phyloP scores from a whole-genome alignment of 2,888 invertebrate genomes.

The Plebejus argus region DNA sequence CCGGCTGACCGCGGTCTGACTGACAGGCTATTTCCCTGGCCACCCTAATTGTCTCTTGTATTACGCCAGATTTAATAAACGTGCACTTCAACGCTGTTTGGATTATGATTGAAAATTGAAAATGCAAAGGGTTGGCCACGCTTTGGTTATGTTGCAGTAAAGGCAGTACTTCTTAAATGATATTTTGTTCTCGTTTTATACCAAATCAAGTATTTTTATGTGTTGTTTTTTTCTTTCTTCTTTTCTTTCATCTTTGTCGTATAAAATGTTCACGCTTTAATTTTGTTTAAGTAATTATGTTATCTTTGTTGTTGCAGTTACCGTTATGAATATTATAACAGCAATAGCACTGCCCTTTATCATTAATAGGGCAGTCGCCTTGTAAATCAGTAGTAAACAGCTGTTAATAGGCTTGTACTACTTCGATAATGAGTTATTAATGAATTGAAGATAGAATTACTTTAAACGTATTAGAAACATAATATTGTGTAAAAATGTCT shows the following conservation, averaged over 20 bases:
- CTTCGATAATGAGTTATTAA: conserved; percentile 18
- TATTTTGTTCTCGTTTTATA: not conserved
- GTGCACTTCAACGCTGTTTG: conserved; percentile 49
- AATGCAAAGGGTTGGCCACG: conserved; percentile 5
- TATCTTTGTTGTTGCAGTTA: not conserved
- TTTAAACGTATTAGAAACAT: not conserved
- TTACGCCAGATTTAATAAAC: conserved; percentile 71
- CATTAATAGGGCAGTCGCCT: not conserved
- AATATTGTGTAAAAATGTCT: too few species aligned
- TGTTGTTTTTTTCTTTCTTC: not conserved
- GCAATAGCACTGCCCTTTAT: not conserved
- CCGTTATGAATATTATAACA: not conserved
- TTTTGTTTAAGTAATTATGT: not conserved
- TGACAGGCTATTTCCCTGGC: conserved; percentile 68
- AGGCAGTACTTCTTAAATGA: not conserved
- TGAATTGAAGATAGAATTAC: not conserved
- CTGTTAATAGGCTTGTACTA: conserved; percentile 8
- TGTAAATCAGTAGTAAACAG: not conserved
- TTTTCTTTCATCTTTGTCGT: not conserved
- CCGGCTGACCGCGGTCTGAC: conserved; percentile 60
- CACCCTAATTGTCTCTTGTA: conserved; percentile 65
- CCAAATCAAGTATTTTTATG: not conserved
- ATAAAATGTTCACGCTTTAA: not conserved
- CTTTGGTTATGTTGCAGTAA: not conserved
- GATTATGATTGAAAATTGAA: conserved; percentile 27